These are phyloP conservation scores for Formica exsecta DNA, from an alignment of 1,140 invertebrate genomes.

Conservation along the genomic window DNA sequence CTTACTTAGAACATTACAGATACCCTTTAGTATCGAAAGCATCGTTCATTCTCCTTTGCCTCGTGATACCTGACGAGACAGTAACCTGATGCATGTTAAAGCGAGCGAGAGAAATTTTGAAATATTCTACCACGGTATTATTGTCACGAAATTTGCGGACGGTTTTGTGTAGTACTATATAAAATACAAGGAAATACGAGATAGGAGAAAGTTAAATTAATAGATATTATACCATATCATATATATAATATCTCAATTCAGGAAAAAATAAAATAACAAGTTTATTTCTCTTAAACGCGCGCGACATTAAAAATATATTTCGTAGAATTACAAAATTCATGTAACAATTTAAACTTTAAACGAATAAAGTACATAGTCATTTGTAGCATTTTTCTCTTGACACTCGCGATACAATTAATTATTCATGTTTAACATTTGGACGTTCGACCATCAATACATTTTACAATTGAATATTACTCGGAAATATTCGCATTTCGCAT, in stretches of 20 bases:
- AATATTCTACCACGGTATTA: background rate
- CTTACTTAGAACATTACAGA: background rate
- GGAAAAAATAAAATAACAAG: background rate
- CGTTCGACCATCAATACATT: background rate
- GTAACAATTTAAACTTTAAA: background rate
- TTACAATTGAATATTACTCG: background rate
- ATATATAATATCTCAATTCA: background rate
- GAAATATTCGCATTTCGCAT: conserved; percentile 8
- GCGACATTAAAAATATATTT: background rate
- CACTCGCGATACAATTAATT: conserved; percentile 10
- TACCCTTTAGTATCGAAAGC: background rate
- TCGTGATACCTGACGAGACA: background rate
- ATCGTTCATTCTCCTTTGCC: background rate
- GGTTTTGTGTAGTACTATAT: conserved; percentile 8
- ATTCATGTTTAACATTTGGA: too few species aligned
- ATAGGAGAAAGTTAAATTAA: background rate
- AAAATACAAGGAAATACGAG: background rate
- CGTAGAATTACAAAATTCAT: background rate
- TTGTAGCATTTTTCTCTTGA: background rate
- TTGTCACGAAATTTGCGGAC: background rate
- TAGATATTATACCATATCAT: background rate
- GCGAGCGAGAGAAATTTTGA: conserved; percentile 18
- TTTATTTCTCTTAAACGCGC: background rate
- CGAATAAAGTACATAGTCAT: background rate
- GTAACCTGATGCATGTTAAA: background rate